Evolutionary conservation across 2,113 vertebrate genomes (phyloP), one percentile per base, ranked within the genome.

Genomic region (Acrocephalus arundinaceus): DNA sequence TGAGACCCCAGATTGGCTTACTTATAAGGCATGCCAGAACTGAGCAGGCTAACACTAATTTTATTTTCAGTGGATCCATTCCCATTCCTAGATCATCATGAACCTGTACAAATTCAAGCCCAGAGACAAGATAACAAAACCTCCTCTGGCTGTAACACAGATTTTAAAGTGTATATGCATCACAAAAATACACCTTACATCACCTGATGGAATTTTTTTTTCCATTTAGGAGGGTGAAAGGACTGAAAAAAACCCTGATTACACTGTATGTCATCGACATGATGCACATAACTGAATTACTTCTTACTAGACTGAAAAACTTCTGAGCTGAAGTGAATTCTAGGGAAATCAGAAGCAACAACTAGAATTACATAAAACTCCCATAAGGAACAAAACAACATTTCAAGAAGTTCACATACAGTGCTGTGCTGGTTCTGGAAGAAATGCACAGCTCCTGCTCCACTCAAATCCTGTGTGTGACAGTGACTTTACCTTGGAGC

Each of bases 401-500:
- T 31, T 62, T 78, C 30, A 24, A 62, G 22, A 65, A 73, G 39
- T 23, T 72, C 22, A 22, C 24, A 5, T 0, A 24, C 30, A 16
- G 33, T 55, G 49, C 74, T 66, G 15, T 1, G 1, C 2, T 72
- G 23, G 33, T 21, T 65, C 63, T 51, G 52, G n/a, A 57, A 41
- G 16, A 23, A 37, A 33, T 0, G 49, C 30, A 27, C 51, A 59
- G 71, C 77, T 48, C 58, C 81, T 28, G 37, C 89, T 75, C 81
- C 90, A 19, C 33, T 92, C 18, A 83, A 30, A 90, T 20, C 71
- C 84, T 49, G 77, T 10, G 8, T 76, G 96, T 59, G 57, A 37
- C 90, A 83, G 76, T 0, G 12, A 67, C 94, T 87, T 92, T 97
- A 99, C 99, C 99, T 98, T 99, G 99, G 62, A 99, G 98, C 99